These are phyloP conservation scores for Varanus salvator DNA, from an alignment of 2,113 vertebrate species.

Conservation along the genomic window DNA sequence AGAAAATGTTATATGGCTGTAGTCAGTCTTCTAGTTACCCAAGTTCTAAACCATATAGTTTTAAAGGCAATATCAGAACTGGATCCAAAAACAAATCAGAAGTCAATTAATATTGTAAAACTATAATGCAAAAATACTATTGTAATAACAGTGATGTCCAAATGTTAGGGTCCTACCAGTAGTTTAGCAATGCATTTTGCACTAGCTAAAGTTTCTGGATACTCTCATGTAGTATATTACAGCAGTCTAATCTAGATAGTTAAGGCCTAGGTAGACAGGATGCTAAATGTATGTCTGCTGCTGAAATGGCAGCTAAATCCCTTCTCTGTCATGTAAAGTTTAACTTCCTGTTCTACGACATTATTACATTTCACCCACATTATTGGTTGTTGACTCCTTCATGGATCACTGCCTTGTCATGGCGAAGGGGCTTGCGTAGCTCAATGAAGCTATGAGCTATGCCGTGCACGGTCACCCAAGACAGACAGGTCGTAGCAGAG, in stretches of 20 bases:
- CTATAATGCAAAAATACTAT: too few relatives aligned
- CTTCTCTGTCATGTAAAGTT: background rate
- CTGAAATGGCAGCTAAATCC: background rate
- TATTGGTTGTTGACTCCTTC: background rate
- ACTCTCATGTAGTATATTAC: background rate
- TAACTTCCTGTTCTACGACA: background rate
- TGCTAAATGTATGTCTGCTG: background rate
- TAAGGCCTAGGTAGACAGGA: background rate
- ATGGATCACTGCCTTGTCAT: too few relatives aligned
- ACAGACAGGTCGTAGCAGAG: too few relatives aligned
- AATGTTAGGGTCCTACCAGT: background rate
- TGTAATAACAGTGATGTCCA: too few relatives aligned
- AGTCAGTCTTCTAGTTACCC: background rate
- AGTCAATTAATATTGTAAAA: background rate
- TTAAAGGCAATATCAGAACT: background rate
- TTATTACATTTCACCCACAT: background rate
- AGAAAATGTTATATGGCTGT: background rate
- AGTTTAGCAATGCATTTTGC: background rate
- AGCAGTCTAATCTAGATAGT: background rate
- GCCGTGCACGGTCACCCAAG: too few relatives aligned
- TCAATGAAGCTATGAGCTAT: too few relatives aligned
- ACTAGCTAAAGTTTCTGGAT: background rate
- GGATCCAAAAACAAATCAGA: background rate
- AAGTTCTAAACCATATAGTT: too few relatives aligned
- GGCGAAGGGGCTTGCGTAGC: too few relatives aligned